These are phyloP conservation scores for Chorisops tibialis DNA, from an alignment of 2,888 invertebrate genomes.

Conservation along the genomic window DNA sequence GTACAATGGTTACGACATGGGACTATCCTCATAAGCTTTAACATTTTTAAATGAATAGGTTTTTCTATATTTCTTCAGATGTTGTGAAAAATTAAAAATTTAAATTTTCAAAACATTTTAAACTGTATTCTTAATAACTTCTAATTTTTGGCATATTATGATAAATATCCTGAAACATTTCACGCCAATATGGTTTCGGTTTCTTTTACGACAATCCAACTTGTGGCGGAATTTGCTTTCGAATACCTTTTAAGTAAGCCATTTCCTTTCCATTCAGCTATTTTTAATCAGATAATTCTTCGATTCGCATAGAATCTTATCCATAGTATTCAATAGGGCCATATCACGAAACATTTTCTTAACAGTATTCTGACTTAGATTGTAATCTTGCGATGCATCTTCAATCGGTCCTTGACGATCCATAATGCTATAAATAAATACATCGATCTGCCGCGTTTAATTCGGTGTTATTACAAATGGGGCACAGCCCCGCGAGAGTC, in stretches of 20 bases:
- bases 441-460: slow-evolving; percentile 55
- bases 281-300: slow-evolving; percentile 73
- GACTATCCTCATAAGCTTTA: slow-evolving; percentile 38
- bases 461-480: slow-evolving; percentile 56
- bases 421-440: slow-evolving; percentile 69
- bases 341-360: slow-evolving; percentile 91
- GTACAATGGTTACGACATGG: slow-evolving; percentile 13
- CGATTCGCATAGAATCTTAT: slow-evolving; percentile 94
- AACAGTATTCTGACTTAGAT: slow-evolving; percentile 66
- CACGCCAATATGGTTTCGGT: slow-evolving; percentile 79
- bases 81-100: slow-evolving; percentile 60
- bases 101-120: neutral
- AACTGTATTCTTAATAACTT: slow-evolving; percentile 52
- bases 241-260: slow-evolving; percentile 64
- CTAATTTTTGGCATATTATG: slow-evolving; percentile 75
- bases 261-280: slow-evolving; percentile 71
- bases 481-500: slow-evolving; percentile 54
- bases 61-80: slow-evolving; percentile 76
- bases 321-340: slow-evolving; percentile 87
- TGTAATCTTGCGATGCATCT: slow-evolving; percentile 58
- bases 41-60: slow-evolving; percentile 75
- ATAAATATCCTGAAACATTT: slow-evolving; percentile 92
- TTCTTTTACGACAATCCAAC: slow-evolving; percentile 84
- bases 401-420: slow-evolving; percentile 66
- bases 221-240: slow-evolving; percentile 69